Percentiles rank a stretch among this genome's conserved stretches.
Evolutionary conservation across 1,140 invertebrate genomes (phyloP).

Genomic region (Triops longicaudatus): DNA sequence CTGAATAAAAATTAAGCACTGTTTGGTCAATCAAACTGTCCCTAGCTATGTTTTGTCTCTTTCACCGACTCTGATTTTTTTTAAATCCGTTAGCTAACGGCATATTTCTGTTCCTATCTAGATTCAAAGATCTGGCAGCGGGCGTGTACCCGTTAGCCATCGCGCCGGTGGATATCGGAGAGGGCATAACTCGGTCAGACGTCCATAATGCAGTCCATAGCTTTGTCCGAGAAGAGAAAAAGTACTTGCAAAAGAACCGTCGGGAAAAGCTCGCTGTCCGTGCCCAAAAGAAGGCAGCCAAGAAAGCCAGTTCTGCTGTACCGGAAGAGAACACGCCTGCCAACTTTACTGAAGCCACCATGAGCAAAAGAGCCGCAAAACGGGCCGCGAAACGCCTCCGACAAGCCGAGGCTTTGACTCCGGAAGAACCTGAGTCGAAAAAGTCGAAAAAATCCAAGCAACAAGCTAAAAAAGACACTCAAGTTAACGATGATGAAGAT

Average conservation of each 20-base stretch:
- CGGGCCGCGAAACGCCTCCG: constrained; percentile 13
- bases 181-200: constrained; percentile 35
- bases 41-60: too few species aligned
- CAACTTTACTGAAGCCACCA: constrained; percentile 32
- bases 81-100: too few species aligned
- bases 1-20: too few species aligned
- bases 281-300: neutral
- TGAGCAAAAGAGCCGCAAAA: constrained; percentile 32
- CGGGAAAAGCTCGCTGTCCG: neutral
- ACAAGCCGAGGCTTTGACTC: constrained; percentile 22
- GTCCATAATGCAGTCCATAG: constrained; percentile 38
- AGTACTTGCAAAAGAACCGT: constrained; percentile 29
- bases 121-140: constrained; percentile 46
- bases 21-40: too few species aligned
- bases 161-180: constrained; percentile 40
- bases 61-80: too few species aligned
- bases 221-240: constrained; percentile 38
- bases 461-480: too few species aligned
- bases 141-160: constrained; percentile 56
- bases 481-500: too few species aligned
- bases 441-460: constrained; percentile 29
- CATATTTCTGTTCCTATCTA: constrained; percentile 33
- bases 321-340: neutral
- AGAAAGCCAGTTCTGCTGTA: neutral
- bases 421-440: neutral